Conservation (phyloP, 1,140 invertebrate species). For the Leguminivora glycinivorella region DNA sequence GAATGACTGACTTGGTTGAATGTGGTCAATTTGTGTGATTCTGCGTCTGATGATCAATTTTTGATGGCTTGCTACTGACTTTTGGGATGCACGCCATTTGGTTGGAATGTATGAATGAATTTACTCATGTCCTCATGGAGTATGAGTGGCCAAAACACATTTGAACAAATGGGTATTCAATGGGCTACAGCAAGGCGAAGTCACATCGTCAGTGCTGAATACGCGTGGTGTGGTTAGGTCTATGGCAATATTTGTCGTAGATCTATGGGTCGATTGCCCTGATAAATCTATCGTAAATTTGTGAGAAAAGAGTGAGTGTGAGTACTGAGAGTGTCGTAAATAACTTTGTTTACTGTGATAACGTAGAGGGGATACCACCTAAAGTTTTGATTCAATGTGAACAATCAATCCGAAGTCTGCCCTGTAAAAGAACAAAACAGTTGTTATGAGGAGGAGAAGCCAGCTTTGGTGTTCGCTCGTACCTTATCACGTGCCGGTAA, state of each 20-base stretch:
- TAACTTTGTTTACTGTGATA: slow-evolving; percentile 74
- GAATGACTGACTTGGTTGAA: slow-evolving; percentile 15
- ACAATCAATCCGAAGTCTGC: slow-evolving; percentile 40
- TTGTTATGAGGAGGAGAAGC: slow-evolving; percentile 65
- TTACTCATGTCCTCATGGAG: not conserved
- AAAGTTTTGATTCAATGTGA: slow-evolving; percentile 39
- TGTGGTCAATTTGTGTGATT: not conserved
- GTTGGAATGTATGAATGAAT: not conserved
- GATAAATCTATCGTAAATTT: slow-evolving; percentile 18
- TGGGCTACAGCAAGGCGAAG: not conserved
- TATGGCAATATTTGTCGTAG: slow-evolving; percentile 22
- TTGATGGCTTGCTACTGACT: slow-evolving; percentile 20
- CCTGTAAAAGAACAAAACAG: slow-evolving; percentile 66
- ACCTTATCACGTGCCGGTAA: slow-evolving; percentile 67
- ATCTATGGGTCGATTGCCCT: slow-evolving; percentile 3
- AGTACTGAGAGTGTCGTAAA: slow-evolving; percentile 46
- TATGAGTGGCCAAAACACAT: slow-evolving; percentile 12
- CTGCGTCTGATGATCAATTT: not conserved
- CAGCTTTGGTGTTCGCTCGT: slow-evolving; percentile 74
- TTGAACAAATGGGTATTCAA: slow-evolving; percentile 24
- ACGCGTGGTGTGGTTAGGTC: slow-evolving; percentile 6
- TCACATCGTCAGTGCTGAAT: not conserved
- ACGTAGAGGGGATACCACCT: slow-evolving; percentile 59
- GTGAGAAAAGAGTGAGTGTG: slow-evolving; percentile 52
- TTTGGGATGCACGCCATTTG: slow-evolving; percentile 12